Evolutionary conservation across 2,797 vertebrate species (phyloP).

Genomic region (Benthosema pterotum): DNA sequence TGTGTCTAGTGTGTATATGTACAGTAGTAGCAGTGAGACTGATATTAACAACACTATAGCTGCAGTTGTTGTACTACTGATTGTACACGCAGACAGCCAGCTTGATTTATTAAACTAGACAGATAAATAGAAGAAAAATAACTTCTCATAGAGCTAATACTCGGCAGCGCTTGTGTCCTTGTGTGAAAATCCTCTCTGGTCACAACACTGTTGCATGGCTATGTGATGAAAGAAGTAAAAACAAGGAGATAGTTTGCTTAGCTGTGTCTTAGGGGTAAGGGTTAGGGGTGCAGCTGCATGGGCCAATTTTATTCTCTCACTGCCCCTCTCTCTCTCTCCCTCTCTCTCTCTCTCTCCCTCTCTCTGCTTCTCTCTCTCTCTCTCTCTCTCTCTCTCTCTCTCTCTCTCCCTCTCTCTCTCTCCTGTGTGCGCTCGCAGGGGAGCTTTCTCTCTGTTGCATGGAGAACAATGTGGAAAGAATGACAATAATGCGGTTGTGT

Average conservation of each 20-base stretch:
- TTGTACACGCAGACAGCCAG: too few species aligned
- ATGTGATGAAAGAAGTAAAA: constrained; percentile 53
- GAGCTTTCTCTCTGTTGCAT: neutral
- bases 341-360: constrained; percentile 17
- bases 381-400: constrained; percentile 15
- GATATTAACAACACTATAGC: too few species aligned
- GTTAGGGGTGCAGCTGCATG: constrained; percentile 36
- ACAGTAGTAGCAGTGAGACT: too few species aligned
- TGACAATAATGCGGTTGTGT: constrained; percentile 8
- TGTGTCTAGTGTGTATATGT: too few species aligned
- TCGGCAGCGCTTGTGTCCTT: constrained; percentile 44
- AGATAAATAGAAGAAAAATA: too few species aligned
- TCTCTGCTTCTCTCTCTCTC: constrained; percentile 10
- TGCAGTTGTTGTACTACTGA: too few species aligned
- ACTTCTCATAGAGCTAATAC: constrained; percentile 33
- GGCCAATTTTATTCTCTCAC: constrained; percentile 41
- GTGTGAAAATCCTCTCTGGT: constrained; percentile 19
- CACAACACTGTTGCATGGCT: constrained; percentile 45
- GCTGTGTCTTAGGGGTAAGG: constrained; percentile 50
- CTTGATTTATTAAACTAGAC: too few species aligned
- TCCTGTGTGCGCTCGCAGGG: constrained; percentile 3
- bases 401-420: neutral
- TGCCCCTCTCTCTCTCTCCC: constrained; percentile 27
- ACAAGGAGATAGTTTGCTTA: constrained; percentile 56
- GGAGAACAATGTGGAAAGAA: constrained; percentile 18